Percentiles rank a stretch among this genome's conserved stretches.
Conservation (phyloP, 1,140 invertebrate species). For the Nomia melanderi region DNA sequence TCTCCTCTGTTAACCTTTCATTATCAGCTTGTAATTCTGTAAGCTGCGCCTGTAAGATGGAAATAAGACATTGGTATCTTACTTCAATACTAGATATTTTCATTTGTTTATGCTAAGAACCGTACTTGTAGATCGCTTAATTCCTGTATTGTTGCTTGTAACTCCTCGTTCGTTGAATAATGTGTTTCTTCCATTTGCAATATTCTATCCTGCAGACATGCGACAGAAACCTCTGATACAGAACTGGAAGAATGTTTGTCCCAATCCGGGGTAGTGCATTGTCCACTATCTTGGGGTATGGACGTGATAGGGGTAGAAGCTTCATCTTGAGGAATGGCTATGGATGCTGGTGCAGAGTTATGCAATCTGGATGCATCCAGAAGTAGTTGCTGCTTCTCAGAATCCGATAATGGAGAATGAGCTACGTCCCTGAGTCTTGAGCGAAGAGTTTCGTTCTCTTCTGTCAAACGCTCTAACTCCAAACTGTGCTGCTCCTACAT, state of each 20-base stretch:
- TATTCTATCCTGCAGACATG: conserved; percentile 95
- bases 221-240: conserved; percentile 93
- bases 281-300: conserved; percentile 83
- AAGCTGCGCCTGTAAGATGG: conserved; percentile 83
- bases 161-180: conserved; percentile 94
- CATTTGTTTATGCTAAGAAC: not conserved
- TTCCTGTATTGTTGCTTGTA: conserved; percentile 96
- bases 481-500: conserved; percentile 83
- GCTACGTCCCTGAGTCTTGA: conserved; percentile 88
- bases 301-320: conserved; percentile 63
- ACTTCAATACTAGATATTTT: not conserved
- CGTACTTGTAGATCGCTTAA: conserved; percentile 90
- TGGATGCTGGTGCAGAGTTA: conserved; percentile 84
- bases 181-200: conserved; percentile 87
- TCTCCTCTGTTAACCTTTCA: conserved; percentile 92
- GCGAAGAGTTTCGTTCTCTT: conserved; percentile 88
- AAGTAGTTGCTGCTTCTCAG: conserved; percentile 89
- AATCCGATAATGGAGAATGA: conserved; percentile 90
- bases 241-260: conserved; percentile 92
- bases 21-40: conserved; percentile 93
- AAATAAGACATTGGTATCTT: not conserved
- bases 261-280: conserved; percentile 90
- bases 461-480: conserved; percentile 85
- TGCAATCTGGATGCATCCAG: conserved; percentile 85
- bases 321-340: conserved; percentile 80